A percentile compares a stretch with the other conserved stretches of the same genome.
phyloP scores from a whole-genome alignment of 2,888 invertebrate genomes.

The Sericinus montela region DNA sequence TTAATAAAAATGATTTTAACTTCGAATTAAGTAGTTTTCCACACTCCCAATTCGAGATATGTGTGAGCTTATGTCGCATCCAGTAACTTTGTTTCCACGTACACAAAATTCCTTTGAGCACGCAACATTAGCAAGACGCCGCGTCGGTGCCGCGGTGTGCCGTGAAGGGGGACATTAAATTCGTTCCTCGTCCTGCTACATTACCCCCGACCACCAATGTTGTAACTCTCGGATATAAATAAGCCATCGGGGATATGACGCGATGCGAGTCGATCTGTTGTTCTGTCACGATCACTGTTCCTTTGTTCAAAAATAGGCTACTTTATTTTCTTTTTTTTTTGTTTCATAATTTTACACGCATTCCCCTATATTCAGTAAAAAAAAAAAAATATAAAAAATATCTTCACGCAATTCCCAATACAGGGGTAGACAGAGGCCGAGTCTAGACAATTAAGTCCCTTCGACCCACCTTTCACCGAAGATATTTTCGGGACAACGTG shows the following conservation, averaged over 20 bases:
- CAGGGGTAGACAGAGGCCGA: too few species aligned
- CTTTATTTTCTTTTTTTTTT: background rate
- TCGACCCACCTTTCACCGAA: too few species aligned
- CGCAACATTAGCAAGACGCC: constrained; percentile 51
- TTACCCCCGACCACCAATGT: constrained; percentile 35
- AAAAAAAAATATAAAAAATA: too few species aligned
- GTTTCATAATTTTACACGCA: too few species aligned
- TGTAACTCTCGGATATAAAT: constrained; percentile 19
- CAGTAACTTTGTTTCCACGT: constrained; percentile 2
- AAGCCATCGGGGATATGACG: constrained; percentile 16
- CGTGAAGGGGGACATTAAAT: constrained; percentile 40
- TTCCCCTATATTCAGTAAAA: too few species aligned
- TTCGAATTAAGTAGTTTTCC: too few species aligned
- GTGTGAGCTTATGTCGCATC: background rate
- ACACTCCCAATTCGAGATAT: too few species aligned
- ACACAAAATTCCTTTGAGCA: constrained; percentile 26
- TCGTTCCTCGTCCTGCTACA: constrained; percentile 49
- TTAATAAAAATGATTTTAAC: too few species aligned
- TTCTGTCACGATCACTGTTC: background rate
- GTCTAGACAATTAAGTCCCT: too few species aligned
- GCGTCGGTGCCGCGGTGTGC: constrained; percentile 28
- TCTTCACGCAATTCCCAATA: too few species aligned
- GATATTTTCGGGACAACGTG: too few species aligned
- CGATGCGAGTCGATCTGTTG: constrained; percentile 13
- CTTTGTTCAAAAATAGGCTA: background rate